These are phyloP conservation scores for Icerya purchasi DNA, from an alignment of 2,888 invertebrate species.

Conservation along the genomic window DNA sequence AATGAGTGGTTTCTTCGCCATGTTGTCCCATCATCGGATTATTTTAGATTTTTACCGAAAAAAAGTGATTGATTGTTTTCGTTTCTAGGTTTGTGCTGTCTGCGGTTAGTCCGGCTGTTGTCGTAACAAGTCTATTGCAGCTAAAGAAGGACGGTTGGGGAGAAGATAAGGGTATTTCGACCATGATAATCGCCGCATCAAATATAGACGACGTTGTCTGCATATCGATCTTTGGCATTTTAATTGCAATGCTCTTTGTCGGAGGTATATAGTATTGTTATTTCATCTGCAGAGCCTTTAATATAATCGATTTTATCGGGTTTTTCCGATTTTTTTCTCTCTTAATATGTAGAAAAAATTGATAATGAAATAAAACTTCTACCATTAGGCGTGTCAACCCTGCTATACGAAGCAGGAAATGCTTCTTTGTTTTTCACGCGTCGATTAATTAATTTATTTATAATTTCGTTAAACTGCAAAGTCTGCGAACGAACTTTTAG, in stretches of 20 bases:
- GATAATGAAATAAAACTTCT: not conserved
- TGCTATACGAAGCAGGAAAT: no score
- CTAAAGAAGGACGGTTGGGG: slow-evolving; percentile 41
- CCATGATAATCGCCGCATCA: slow-evolving; percentile 46
- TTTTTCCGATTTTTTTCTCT: not conserved
- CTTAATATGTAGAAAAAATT: not conserved
- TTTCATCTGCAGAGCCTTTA: no score
- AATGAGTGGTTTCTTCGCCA: no score
- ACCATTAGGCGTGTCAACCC: not conserved
- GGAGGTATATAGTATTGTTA: slow-evolving; percentile 29
- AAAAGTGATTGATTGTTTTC: no score
- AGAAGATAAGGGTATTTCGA: slow-evolving; percentile 49
- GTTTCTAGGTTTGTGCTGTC: slow-evolving; percentile 27
- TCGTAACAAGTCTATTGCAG: slow-evolving; percentile 43
- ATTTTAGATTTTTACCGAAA: slow-evolving; percentile 1
- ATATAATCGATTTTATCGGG: not conserved
- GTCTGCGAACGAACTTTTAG: not conserved
- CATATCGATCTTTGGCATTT: slow-evolving; percentile 47
- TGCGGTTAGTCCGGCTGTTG: slow-evolving; percentile 52
- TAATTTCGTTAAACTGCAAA: no score
- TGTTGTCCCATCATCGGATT: not conserved
- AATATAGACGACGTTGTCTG: slow-evolving; percentile 56
- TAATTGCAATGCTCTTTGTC: slow-evolving; percentile 41
- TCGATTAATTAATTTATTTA: no score
- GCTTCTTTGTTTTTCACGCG: no score